These are phyloP conservation scores for Piprites chloris DNA, from an alignment of 2,113 vertebrate species.

Conservation along the genomic window DNA sequence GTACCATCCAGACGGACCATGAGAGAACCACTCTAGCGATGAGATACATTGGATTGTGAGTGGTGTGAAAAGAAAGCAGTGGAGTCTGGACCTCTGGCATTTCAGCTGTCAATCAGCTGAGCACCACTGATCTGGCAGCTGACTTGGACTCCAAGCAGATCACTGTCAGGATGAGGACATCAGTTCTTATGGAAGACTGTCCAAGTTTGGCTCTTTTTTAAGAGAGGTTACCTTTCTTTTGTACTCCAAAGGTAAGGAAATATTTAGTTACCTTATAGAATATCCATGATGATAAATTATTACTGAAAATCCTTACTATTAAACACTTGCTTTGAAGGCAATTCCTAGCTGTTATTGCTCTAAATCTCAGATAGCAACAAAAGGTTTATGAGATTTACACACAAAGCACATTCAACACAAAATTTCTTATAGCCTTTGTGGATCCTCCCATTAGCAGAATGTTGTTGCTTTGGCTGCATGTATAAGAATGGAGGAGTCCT, in stretches of 20 bases:
- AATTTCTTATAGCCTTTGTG: background rate
- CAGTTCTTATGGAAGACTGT: background rate
- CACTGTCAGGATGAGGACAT: background rate
- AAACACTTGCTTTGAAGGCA: background rate
- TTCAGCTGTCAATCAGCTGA: background rate
- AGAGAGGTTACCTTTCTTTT: background rate
- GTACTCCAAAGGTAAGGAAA: background rate
- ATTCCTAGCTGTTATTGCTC: background rate
- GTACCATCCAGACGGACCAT: background rate
- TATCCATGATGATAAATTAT: background rate
- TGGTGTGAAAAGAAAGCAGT: background rate
- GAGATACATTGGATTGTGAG: background rate
- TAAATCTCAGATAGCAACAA: background rate
- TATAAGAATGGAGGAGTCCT: background rate
- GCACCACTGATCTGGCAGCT: background rate
- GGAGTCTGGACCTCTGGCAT: background rate
- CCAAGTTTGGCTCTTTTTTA: background rate
- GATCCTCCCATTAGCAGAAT: background rate
- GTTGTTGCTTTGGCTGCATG: background rate
- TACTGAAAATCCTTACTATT: background rate
- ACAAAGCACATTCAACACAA: background rate
- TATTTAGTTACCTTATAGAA: background rate
- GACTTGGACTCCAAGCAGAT: background rate
- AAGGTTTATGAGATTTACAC: background rate
- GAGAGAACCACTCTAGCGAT: background rate